Evolutionary conservation across 2,797 vertebrate genomes (phyloP), one percentile per base, ranked within the genome.

Genomic region (Phoebastria nigripes): DNA sequence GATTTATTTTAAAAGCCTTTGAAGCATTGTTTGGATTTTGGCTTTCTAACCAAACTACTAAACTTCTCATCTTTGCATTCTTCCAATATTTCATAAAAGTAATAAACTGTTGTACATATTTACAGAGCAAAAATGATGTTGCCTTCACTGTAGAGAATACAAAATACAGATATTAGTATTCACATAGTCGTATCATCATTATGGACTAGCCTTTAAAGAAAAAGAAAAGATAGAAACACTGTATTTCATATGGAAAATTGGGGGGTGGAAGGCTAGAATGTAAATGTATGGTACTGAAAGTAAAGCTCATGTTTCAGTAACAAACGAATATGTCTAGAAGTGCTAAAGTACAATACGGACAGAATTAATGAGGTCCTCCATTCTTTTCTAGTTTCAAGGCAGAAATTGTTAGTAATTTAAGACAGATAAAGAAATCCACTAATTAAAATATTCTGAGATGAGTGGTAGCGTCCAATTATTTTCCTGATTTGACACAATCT

Each of bases 381-480:
- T 85, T 93, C 51, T 94, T 95, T 84, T 67, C 73, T 80, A 90
- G 90, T 89, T 97, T 95, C 89, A 69, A 72, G 82, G 58, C 96
- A 70, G 79, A 97, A 97, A 93, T 86, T 61, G 56, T 94, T 97
- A 92, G 82, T 80, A 96, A 97, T 93, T 93, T 97, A 94, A 96
- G 95, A 95, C 87, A 97, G 94, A 97, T 93, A 97, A 97, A 96
- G 82, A 97, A 97, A 96, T 96, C 61, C 92, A 70, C 90, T 97
- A 96, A 98, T 97, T 97, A 97, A 97, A 96, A 87, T 86, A 93
- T 93, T 96, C 97, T 79, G 85, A 95, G 93, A 93, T 94, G 71
- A 97, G 97, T 95, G 86, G 91, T 96, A 97, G 82, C 89, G 89
- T 97, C 96, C 97, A 97, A 96, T 97, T 97, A 97, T 97, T 96